A percentile compares a stretch with the other conserved stretches of the same genome.
These are phyloP conservation scores for Falco rusticolus DNA, from an alignment of 2,797 vertebrate genomes.

Conservation along the genomic window DNA sequence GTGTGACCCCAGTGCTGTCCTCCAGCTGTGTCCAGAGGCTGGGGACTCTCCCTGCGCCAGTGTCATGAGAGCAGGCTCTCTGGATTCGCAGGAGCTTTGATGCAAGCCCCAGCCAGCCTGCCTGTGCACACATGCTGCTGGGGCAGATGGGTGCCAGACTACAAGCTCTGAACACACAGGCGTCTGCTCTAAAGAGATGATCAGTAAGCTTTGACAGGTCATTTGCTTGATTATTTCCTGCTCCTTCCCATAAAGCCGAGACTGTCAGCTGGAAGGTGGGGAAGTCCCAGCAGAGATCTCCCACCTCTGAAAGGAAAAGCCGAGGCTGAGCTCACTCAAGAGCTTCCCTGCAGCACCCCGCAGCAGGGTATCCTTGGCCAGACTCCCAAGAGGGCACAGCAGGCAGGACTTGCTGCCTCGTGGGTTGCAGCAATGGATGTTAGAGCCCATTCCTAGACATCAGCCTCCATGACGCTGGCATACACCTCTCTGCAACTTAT, in stretches of 20 bases:
- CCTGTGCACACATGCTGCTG: neutral
- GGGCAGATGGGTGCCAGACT: neutral
- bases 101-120: neutral
- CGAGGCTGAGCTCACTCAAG: neutral
- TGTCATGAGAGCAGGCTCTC: neutral
- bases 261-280: neutral
- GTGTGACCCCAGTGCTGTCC: fast-evolving
- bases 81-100: fast-evolving
- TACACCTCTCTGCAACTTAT: neutral
- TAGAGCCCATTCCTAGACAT: neutral
- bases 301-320: neutral
- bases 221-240: neutral
- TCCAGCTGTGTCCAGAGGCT: neutral
- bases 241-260: neutral
- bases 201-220: neutral
- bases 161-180: neutral
- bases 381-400: neutral
- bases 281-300: neutral
- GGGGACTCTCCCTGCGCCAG: neutral
- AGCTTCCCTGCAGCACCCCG: neutral
- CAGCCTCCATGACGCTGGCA: neutral
- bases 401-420: neutral
- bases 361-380: neutral
- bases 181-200: neutral
- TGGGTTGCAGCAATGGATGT: neutral